Base-by-base conservation (phyloP, 2,113 vertebrate species). In the Pycnonotus jocosus region DNA sequence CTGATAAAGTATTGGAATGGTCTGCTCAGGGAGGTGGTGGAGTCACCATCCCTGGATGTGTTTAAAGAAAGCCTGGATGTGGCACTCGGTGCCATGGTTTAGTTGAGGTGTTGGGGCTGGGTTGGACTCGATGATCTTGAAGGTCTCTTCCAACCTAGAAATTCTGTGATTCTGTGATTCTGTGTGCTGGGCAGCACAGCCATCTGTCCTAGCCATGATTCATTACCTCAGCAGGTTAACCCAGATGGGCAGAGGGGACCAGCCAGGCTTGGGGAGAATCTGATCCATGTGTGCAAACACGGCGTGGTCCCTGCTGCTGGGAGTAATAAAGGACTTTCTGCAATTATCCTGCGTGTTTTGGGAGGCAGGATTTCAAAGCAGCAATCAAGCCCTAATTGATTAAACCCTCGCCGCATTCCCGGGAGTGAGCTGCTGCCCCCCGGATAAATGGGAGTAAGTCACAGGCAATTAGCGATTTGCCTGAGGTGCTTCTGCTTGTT, bases 381-480 rank as follows among this genome's bases (percentile, higher is more conserved):
- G 66, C 68, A 68, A 68, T 84, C 14, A 12, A 95, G 73, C 44
- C 58, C 61, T 86, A 74, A 93, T 86, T 95, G 90, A 84, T 95
- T 86, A 91, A 85, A 82, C 3, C 13, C 91, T 93, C 48, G 17
- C 47, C 8, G 2, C 42, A 30, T 84, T 89, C 86, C 66, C 2
- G 5, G 57, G 81, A 81, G 78, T 38, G 56, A 90, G 90, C 73
- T 10, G 23, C 89, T 90, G 85, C 89, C 82, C 78, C 90, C 54
- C 60, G 31, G 85, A 64, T 73, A 90, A 94, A 88, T 9, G 61
- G 23, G 80, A 92, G 23, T 90, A 94, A 91, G 64, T 81, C 65
- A 95, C 66, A 91, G 70, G 86, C 90, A 88, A 95, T 92, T 88
- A 97, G 58, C 0, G 4, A 90, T 93, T 84, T 86, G 92, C 88